Evolutionary conservation across 2,888 invertebrate species (phyloP), one percentile per base, ranked within the genome.

Genomic region (Nymphalis urticae): DNA sequence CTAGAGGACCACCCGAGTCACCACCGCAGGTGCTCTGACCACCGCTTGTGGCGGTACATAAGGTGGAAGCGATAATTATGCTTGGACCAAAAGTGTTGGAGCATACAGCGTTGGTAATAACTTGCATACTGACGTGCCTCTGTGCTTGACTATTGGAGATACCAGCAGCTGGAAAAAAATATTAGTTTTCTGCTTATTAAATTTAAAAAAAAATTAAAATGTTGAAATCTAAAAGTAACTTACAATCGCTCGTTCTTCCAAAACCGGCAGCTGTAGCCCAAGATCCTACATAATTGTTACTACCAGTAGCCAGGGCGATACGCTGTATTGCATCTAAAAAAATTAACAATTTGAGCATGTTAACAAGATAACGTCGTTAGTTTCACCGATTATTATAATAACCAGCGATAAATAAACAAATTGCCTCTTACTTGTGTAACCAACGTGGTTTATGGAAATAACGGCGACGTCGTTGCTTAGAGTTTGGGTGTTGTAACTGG

Each of bases 21-120:
- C 83, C 82, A 13, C 78, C 82, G 79, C 93, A 93, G 2, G 87
- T 84, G 50, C 87, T 84, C 62, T 70, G 80, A 2, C 83, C 82
- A 3, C 77, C 77, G 4, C 74, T 72, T 64, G 81, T 82, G 78
- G 82, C 78, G 72, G 83, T 80, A 84, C 88, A 82, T 78, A 88
- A 69, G 42, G 88, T 86, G 0, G 77, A 78, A 0, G 68, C 71
- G 5, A 80, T 76, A 17, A 93, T 79, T 13, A 48, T 42, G 5
- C 80, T 76, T 16, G 51, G 7, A 0, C 86, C 82, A 77, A 82
- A 93, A 13, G 75, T 73, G 6, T 76, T 47, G 7, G 77, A 77
- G 75, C 93, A 93, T 16, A 75, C 72, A 0, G 69, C 48, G 74
- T 90, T 90, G 27, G 79, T 74, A 51, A 90, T 84, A 17, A 90